Percentiles rank a stretch among this genome's conserved stretches.
phyloP scores from a whole-genome alignment of 1,140 invertebrate genomes.

The Eulimnadia texana region DNA sequence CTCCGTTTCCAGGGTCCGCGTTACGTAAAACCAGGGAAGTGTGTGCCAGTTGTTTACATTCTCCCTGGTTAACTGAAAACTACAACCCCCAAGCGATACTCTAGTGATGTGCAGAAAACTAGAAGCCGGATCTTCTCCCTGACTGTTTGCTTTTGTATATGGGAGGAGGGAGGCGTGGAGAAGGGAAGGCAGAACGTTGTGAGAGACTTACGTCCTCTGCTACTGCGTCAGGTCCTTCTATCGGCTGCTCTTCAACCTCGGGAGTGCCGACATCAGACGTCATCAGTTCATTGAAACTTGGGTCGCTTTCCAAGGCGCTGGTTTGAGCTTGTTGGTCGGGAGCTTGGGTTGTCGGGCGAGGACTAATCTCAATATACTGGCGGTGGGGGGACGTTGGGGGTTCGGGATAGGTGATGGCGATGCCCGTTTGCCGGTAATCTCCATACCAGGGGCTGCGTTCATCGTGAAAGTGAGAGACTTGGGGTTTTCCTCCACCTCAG shows the following conservation, averaged over 20 bases:
- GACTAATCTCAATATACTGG: not conserved
- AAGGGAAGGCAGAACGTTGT: too few relatives aligned
- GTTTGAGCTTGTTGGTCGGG: not conserved
- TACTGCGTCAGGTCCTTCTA: too few relatives aligned
- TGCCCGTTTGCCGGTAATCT: not conserved
- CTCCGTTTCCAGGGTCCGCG: not conserved
- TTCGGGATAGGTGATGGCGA: not conserved
- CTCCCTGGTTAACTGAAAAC: too few relatives aligned
- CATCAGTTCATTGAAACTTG: not conserved
- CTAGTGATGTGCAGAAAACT: too few relatives aligned
- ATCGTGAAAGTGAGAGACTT: not conserved
- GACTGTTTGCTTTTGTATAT: too few relatives aligned
- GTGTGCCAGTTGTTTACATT: too few relatives aligned
- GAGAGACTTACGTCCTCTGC: not conserved
- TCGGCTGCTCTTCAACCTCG: too few relatives aligned
- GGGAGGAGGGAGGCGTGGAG: too few relatives aligned
- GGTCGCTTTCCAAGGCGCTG: not conserved
- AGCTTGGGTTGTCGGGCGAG: not conserved
- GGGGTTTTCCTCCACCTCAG: not conserved
- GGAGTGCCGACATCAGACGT: not conserved
- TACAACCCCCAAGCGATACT: too few relatives aligned
- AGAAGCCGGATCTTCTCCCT: too few relatives aligned
- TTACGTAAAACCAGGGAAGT: not conserved
- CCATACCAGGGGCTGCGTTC: not conserved
- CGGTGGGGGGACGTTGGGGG: not conserved